Percentiles rank a stretch among this genome's conserved stretches.
These are phyloP conservation scores for Daboia siamensis DNA, from an alignment of 2,113 vertebrate species.

Conservation along the genomic window DNA sequence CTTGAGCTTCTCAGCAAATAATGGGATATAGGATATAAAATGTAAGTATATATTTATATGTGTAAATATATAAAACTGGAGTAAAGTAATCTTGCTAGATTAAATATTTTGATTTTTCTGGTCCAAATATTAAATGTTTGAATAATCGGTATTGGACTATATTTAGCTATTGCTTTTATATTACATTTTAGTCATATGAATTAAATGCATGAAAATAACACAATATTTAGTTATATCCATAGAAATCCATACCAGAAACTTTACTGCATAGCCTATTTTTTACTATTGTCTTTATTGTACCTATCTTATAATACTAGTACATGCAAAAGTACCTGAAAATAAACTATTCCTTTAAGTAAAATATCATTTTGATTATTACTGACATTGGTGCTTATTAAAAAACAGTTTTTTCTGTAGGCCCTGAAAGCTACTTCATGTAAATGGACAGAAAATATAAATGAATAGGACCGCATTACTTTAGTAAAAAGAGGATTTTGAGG, in stretches of 20 bases:
- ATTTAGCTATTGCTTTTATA: neutral
- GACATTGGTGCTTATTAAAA: conserved; percentile 86
- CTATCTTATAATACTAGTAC: conserved; percentile 45
- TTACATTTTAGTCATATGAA: neutral
- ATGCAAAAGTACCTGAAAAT: conserved; percentile 62
- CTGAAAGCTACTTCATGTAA: conserved; percentile 85
- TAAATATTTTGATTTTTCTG: neutral
- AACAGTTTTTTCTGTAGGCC: conserved; percentile 75
- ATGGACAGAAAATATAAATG: conserved; percentile 77
- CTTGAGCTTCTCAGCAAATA: neutral
- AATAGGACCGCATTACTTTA: conserved; percentile 72
- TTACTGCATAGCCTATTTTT: conserved; percentile 21
- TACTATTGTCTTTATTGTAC: conserved; percentile 43
- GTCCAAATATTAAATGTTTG: neutral
- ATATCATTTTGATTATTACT: conserved; percentile 75
- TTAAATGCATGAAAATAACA: neutral
- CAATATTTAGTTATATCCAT: neutral
- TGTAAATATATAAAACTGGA: neutral
- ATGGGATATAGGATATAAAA: neutral
- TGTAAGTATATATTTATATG: neutral
- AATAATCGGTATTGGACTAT: neutral
- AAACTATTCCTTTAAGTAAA: conserved; percentile 73
- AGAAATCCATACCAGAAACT: conserved; percentile 43
- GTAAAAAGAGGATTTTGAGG: conserved; percentile 54
- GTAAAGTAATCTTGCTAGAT: neutral